These are phyloP conservation scores for Pheosia gnoma DNA, from an alignment of 2,888 invertebrate genomes.

Conservation along the genomic window DNA sequence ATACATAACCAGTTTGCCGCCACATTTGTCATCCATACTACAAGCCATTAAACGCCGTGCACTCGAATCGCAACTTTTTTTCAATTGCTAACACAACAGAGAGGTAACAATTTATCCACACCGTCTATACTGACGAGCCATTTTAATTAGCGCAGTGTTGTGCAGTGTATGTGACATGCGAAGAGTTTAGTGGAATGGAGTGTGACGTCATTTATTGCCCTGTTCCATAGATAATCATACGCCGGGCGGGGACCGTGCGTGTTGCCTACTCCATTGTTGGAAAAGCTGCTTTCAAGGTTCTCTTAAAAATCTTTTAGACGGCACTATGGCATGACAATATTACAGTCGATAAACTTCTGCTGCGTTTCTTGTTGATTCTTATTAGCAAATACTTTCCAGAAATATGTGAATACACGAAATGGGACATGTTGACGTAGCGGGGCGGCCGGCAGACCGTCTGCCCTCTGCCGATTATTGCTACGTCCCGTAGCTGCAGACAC, in stretches of 20 bases:
- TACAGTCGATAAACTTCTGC: conserved; percentile 83
- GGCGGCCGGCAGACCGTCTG: conserved; percentile 67
- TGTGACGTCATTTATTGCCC: conserved; percentile 79
- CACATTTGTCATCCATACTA: conserved; percentile 43
- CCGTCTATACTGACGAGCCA: conserved; percentile 38
- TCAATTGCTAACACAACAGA: conserved; percentile 45
- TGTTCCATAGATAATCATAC: conserved; percentile 83
- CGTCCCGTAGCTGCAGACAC: conserved; percentile 78
- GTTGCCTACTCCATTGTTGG: conserved; percentile 84
- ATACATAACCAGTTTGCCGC: conserved; percentile 26
- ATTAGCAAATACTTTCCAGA: conserved; percentile 77
- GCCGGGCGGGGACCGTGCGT: conserved; percentile 79
- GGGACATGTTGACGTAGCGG: conserved; percentile 71
- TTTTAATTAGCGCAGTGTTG: conserved; percentile 47
- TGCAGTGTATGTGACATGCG: conserved; percentile 46
- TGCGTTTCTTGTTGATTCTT: conserved; percentile 82
- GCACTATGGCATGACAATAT: conserved; percentile 83
- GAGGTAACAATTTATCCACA: conserved; percentile 41
- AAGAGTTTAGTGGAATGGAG: conserved; percentile 61
- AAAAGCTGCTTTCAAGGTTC: conserved; percentile 84
- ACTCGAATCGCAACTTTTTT: conserved; percentile 41
- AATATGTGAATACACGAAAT: conserved; percentile 81
- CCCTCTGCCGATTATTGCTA: conserved; percentile 72
- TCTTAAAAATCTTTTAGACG: conserved; percentile 82
- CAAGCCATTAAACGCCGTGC: conserved; percentile 43